Evolutionary conservation across 2,113 vertebrate species (phyloP), one percentile per base, ranked within the genome.

Genomic region (Pollimyrus isidori): DNA sequence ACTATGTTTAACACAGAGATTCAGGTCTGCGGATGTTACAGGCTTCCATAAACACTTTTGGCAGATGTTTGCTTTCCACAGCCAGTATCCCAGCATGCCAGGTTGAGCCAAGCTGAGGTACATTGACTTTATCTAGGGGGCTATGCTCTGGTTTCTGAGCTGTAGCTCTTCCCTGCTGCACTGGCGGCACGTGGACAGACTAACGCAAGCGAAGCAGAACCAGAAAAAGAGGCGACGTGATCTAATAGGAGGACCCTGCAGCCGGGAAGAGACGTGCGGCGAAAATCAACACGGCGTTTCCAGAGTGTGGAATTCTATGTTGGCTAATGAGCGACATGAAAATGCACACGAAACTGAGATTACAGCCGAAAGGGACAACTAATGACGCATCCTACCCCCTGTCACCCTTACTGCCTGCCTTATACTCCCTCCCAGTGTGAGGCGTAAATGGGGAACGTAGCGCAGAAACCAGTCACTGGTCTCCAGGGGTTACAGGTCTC

Each of bases 231-330:
- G 4, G 62, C 49, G 4, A 1, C 26, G 10, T 1, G 10, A 26
- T 69, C 26, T 69, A 69, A 69, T 13, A 30, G 26, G 10, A 15
- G 26, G 62, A 1, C 10, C 10, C 62, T 30, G 62, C n/a, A 13
- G 62, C 62, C 9, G 10, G n/a, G 62, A 26, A 11, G 52, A 15
- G 11, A 35, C 3, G 1, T 48, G 42, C 62, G 39, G 49, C 50
- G 46, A 26, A 88, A 91, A 90, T 91, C 73, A 90, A 87, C 9
- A 83, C 89, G 52, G 80, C 35, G 65, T 89, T 92, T 92, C 88
- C 90, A 90, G 91, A 87, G 90, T 92, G 94, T 90, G 92, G 90
- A 94, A 94, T 91, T 91, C 89, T 92, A 89, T 94, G 94, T 95
- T 94, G 93, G 92, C 91, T 93, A 92, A 93, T 92, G 89, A 91